Conservation (phyloP, 1,140 invertebrate genomes). For the Drosophila asahinai region DNA sequence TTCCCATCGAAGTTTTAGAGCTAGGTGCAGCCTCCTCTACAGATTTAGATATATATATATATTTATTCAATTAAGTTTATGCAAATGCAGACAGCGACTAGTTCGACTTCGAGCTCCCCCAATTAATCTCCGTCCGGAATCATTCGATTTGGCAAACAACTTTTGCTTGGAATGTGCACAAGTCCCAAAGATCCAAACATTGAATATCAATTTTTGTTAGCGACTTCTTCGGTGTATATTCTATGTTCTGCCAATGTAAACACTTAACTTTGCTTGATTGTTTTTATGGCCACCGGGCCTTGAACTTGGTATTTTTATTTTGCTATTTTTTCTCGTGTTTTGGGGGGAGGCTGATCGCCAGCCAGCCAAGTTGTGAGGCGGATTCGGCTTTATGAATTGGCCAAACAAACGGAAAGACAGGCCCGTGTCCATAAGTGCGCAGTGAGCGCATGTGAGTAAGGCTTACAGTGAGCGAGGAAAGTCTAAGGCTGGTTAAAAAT, state of each 20-base stretch:
- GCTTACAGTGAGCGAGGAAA: background rate
- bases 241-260: constrained; percentile 36
- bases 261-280: constrained; percentile 16
- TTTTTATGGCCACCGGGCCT: constrained; percentile 22
- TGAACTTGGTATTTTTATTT: constrained; percentile 29
- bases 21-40: constrained; percentile 1
- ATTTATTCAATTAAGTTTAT: constrained; percentile 22
- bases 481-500: too few species aligned
- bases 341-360: constrained; percentile 2
- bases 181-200: constrained; percentile 1
- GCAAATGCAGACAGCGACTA: constrained; percentile 15
- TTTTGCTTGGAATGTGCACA: constrained; percentile 21
- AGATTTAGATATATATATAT: background rate
- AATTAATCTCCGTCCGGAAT: constrained; percentile 38
- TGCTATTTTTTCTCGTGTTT: background rate
- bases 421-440: constrained; percentile 16
- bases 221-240: background rate
- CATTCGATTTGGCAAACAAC: constrained; percentile 48
- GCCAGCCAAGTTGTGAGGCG: constrained; percentile 4
- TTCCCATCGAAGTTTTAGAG: background rate
- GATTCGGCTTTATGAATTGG: constrained; percentile 16
- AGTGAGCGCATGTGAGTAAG: background rate
- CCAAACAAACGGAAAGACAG: constrained; percentile 8
- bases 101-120: background rate
- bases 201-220: constrained; percentile 29